Evolutionary conservation across 2,797 vertebrate species (phyloP).

Genomic region (Lepilemur ruficaudatus): DNA sequence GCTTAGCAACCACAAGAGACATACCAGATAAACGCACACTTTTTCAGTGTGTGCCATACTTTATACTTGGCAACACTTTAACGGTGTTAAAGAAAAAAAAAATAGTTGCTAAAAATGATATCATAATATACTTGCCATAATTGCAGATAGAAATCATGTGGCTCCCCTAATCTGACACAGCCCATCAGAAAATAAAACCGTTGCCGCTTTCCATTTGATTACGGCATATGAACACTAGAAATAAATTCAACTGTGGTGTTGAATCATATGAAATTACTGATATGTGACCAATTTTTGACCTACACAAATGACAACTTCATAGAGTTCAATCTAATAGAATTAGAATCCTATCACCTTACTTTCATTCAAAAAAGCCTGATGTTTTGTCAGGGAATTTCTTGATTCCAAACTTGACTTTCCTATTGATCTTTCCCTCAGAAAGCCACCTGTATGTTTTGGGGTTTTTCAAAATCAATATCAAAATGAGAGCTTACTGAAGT

Average conservation of each 20-base stretch:
- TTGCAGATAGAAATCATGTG: neutral
- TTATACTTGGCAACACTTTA: neutral
- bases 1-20: neutral
- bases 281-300: slow-evolving; percentile 41
- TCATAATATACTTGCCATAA: neutral
- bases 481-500: neutral
- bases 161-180: neutral
- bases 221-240: neutral
- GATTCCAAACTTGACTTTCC: slow-evolving; percentile 41
- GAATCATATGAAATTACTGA: slow-evolving; percentile 38
- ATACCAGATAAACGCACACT: neutral
- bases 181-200: neutral
- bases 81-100: neutral
- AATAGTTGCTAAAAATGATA: neutral
- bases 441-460: neutral
- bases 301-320: slow-evolving; percentile 34
- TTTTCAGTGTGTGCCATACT: neutral
- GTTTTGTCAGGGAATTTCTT: slow-evolving; percentile 53
- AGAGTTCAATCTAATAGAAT: neutral
- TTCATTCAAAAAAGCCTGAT: slow-evolving; percentile 55
- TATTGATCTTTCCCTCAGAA: slow-evolving; percentile 55
- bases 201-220: slow-evolving; percentile 47
- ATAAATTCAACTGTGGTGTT: slow-evolving; percentile 59
- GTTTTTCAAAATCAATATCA: neutral
- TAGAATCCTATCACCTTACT: slow-evolving; percentile 1